Evolutionary conservation across 2,797 vertebrate species (phyloP), one percentile per base, ranked within the genome.

Genomic region (Smutsia temminckii): DNA sequence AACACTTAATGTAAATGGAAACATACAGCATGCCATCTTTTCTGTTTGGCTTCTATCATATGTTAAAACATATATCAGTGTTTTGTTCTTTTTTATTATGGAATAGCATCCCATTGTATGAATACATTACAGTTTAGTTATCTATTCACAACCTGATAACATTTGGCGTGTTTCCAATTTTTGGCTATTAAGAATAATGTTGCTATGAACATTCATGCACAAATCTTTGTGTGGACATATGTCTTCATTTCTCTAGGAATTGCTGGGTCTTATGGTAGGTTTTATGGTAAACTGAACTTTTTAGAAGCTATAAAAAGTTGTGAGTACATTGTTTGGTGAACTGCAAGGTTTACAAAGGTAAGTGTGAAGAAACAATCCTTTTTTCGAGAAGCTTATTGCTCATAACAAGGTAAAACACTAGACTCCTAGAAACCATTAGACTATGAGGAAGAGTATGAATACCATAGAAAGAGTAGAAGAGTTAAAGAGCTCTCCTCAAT

Each of bases 101-200:
- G 7, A 71, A 29, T 84, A 66, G 6, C n/a, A n/a, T 83, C 85
- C 29, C 25, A 17, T 46, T 84, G 8, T 42, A 42, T 32, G 37
- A 49, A 49, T 49, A 66, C n/a, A 13, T 1, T 59, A 40, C 5
- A n/a, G 53, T 89, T 95, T 63, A 14, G 46, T 91, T 91, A 61
- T 61, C 17, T 11, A n/a, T 18, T 92, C 49, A 88, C 12, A 91
- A 89, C 14, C 88, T 90, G 55, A 84, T 91, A 92, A 23, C 57
- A 14, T 51, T 85, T 95, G 89, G 8, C 21, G 55, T 91, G 17
- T 96, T 92, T 78, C 21, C 61, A 72, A 1, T 88, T 61, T 88
- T 18, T 12, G 49, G 46, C 21, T 86, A 23, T 51, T 57, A 21
- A 71, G 3, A 84, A 74, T 83, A 46, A n/a, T 57, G 40, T 83